Conservation (phyloP, 2,888 invertebrate genomes). For the Aromia moschata region DNA sequence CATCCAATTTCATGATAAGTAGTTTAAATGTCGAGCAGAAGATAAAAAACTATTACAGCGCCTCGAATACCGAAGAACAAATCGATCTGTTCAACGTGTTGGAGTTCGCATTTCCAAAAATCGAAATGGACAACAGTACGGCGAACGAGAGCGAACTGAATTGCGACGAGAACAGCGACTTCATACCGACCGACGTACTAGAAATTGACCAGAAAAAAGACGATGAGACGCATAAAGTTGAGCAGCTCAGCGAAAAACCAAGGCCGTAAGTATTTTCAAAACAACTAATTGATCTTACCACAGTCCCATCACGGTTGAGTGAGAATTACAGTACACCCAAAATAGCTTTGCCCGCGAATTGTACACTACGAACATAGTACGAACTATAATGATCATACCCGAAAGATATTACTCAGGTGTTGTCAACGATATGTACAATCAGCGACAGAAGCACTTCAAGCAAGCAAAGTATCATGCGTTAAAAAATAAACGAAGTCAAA, state of each 20-base stretch:
- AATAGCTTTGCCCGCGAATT: too few species aligned
- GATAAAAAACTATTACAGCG: slow-evolving; percentile 39
- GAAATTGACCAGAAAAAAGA: slow-evolving; percentile 25
- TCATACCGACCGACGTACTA: slow-evolving; percentile 27
- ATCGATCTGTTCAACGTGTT: slow-evolving; percentile 38
- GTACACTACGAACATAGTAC: too few species aligned
- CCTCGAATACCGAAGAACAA: slow-evolving; percentile 30
- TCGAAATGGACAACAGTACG: slow-evolving; percentile 37
- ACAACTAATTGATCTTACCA: too few species aligned
- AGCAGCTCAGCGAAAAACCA: slow-evolving; percentile 6
- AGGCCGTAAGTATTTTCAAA: slow-evolving; percentile 26
- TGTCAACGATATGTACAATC: too few species aligned
- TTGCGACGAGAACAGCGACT: slow-evolving; percentile 25
- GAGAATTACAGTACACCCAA: too few species aligned
- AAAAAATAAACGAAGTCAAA: too few species aligned
- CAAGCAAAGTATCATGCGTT: too few species aligned
- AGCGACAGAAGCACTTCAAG: too few species aligned
- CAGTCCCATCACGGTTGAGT: too few species aligned
- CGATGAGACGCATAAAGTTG: background rate
- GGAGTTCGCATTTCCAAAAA: slow-evolving; percentile 42
- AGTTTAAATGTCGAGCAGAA: slow-evolving; percentile 40
- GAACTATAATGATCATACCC: too few species aligned
- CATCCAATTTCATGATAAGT: slow-evolving; percentile 37
- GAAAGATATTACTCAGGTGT: too few species aligned
- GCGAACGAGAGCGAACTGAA: slow-evolving; percentile 14